Evolutionary conservation across 2,888 invertebrate genomes (phyloP), one percentile per base, ranked within the genome.

Genomic region (Cosmia pyralina): DNA sequence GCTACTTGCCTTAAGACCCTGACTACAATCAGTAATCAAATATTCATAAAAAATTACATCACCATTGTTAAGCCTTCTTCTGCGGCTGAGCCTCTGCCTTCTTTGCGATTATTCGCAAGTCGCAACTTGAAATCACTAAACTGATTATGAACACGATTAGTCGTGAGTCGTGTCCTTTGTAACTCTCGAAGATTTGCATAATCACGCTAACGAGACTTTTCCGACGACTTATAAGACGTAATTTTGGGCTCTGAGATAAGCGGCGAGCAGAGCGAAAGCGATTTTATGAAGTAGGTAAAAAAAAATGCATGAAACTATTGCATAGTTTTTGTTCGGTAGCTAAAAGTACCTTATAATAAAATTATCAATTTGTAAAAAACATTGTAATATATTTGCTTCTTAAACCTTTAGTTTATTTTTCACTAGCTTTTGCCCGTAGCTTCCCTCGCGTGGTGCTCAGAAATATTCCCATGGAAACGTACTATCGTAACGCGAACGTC

Each of bases 131-230:
- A 41, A 87, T 86, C 67, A 66, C 84, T 73, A 84, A 88, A 89
- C 84, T 85, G 89, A 90, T 90, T 90, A 90, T 81, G 82, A 89
- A 88, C 91, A 90, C 91, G 91, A 88, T 88, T 87, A 87, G 81
- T 90, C 90, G 90, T 90, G 89, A 89, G 80, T 88, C 90, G 87
- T 89, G 90, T 80, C 85, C 75, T 81, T 77, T 77, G 86, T 82
- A 75, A 87, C 71, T 86, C 81, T 83, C 73, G 64, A 80, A 85
- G 85, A 91, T 91, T 91, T 88, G 87, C 91, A 91, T 91, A 91
- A 91, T 90, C 85, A 84, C 69, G 82, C 86, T 82, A 79, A 87
- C 84, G 82, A 83, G 71, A 85, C 85, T 87, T 88, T 81, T 50
- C 67, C 57, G 77, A 75, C 77, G 75, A 80, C 78, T 87, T 84